Conservation (phyloP, 2,113 vertebrate genomes). For the Micronisus gabar region DNA sequence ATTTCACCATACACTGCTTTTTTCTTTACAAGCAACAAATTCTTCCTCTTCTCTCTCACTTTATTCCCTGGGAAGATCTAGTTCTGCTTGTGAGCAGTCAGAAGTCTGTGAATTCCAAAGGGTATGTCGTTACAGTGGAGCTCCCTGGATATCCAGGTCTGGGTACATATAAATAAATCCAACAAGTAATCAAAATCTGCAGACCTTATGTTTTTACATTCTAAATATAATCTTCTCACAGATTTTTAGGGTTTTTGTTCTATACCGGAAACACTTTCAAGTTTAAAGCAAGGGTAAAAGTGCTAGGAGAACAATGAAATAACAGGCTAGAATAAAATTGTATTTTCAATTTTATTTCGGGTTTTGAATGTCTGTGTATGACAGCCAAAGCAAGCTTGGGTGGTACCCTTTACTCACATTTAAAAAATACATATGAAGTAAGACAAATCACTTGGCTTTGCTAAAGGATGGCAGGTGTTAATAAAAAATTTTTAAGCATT, state of each 20-base stretch:
- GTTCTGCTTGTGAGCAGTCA: not conserved
- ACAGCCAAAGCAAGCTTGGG: not conserved
- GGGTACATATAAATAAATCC: not conserved
- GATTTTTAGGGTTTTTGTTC: not conserved
- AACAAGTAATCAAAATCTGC: not conserved
- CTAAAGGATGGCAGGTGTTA: not conserved
- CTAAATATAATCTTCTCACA: not conserved
- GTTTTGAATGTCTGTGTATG: not conserved
- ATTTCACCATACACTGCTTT: not conserved
- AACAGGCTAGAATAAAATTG: not conserved
- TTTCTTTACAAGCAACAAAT: not conserved
- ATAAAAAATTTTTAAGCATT: not conserved
- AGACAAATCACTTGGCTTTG: not conserved
- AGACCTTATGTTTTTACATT: not conserved
- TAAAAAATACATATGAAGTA: not conserved
- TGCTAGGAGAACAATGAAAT: not conserved
- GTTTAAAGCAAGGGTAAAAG: not conserved
- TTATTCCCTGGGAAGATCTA: not conserved
- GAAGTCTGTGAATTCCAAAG: not conserved
- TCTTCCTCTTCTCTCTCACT: not conserved
- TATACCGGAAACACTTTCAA: not conserved
- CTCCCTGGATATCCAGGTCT: not conserved
- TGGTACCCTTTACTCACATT: not conserved
- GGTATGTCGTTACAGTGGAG: not conserved
- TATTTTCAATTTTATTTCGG: not conserved